Evolutionary conservation across 2,113 vertebrate genomes (phyloP), one percentile per base, ranked within the genome.

Genomic region (Psittacula cyanocephala): DNA sequence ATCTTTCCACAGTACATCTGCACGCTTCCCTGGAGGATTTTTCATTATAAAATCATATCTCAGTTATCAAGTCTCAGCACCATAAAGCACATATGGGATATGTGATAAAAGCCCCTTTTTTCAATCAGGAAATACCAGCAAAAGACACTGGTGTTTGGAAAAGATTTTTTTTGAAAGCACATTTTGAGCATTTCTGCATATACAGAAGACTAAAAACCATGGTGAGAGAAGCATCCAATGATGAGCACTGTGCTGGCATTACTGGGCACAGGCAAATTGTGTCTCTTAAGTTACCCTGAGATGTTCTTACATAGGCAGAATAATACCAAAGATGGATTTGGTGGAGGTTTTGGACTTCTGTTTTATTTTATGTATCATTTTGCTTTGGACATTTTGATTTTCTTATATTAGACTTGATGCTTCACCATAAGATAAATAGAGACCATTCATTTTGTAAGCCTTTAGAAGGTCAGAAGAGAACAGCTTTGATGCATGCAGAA

Each of bases 31-130:
- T 37, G 10, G 14, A 69, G 95, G 53, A 76, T 53, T 95, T 96
- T 94, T 88, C 77, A 72, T 93, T 88, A 90, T 68, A 88, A 94
- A 96, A 93, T 79, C 60, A 5, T 88, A 92, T 94, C 72, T 95
- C 55, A 17, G 82, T 86, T 93, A 96, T 95, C 80, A 76, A 94
- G 76, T 55, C 86, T 81, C 82, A 69, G 88, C 57, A 81, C 53
- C 82, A 75, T 88, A 90, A 92, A 95, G 68, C 75, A 82, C 69
- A 78, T 86, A 88, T 52, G 62, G 79, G 80, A 84, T 93, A 77
- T 74, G 72, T 78, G 91, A 92, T 91, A 86, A 93, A 86, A 79
- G 13, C 12, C 22, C 11, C 1, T 18, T 31, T 24, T 77, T 53
- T 11, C 17, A 44, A 4, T 43, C 72, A 59, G 59, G 76, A 91